phyloP scores from a whole-genome alignment of 2,113 vertebrate genomes.

The Channa argus region DNA sequence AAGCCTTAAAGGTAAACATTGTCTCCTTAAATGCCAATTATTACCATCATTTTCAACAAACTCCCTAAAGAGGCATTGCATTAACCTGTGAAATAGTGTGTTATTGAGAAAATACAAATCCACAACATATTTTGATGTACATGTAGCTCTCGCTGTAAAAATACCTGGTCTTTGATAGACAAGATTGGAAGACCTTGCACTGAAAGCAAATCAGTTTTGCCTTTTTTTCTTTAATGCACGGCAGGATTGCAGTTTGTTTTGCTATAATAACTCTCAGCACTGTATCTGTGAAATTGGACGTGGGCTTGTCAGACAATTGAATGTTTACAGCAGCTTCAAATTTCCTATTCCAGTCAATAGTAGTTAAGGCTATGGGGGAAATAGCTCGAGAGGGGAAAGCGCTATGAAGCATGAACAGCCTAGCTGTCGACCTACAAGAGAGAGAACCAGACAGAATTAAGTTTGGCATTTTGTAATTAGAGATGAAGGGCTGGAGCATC shows the following conservation, averaged over 20 bases:
- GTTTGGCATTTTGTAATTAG: conserved; percentile 83
- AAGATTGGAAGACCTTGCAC: conserved; percentile 39
- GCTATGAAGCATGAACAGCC: conserved; percentile 79
- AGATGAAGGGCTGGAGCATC: conserved; percentile 65
- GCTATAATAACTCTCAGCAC: conserved; percentile 65
- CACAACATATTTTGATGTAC: conserved; percentile 33
- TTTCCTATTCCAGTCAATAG: conserved; percentile 80
- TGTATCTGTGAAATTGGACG: conserved; percentile 78
- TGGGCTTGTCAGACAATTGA: conserved; percentile 75
- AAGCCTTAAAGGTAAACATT: conserved; percentile 76
- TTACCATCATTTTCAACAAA: conserved; percentile 57
- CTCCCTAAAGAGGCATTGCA: conserved; percentile 42
- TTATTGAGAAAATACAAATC: conserved; percentile 51
- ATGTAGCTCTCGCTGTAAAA: conserved; percentile 27
- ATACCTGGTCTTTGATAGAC: conserved; percentile 12
- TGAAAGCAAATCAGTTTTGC: conserved; percentile 43
- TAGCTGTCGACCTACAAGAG: conserved; percentile 65
- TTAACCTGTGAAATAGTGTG: conserved; percentile 61
- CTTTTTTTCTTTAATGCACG: conserved; percentile 35
- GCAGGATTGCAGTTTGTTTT: conserved; percentile 64
- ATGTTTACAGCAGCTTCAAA: conserved; percentile 77
- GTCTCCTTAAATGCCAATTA: conserved; percentile 74
- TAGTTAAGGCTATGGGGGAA: conserved; percentile 72
- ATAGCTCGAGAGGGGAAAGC: conserved; percentile 58
- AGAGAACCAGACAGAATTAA: conserved; percentile 69